Conservation (phyloP, 2,797 vertebrate species). For the Tangara arthus region DNA sequence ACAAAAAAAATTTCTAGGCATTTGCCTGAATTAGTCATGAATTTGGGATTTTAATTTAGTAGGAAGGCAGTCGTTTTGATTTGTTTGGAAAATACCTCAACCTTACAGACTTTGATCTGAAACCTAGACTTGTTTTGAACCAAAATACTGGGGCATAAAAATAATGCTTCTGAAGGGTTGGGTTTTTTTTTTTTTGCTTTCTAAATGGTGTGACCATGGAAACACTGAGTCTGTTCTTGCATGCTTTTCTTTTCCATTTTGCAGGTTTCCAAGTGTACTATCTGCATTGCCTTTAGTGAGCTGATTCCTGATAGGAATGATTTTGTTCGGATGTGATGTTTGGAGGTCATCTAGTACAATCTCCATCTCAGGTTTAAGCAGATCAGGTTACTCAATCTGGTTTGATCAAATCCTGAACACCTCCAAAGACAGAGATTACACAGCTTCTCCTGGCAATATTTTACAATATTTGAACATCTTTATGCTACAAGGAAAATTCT, state of each 20-base stretch:
- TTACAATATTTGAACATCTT: neutral
- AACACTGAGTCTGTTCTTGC: neutral
- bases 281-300: neutral
- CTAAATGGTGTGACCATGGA: neutral
- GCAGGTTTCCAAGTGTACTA: neutral
- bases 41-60: neutral
- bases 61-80: neutral
- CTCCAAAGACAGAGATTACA: neutral
- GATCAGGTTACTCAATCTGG: neutral
- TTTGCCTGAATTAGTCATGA: neutral
- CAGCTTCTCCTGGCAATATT: neutral
- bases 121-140: neutral
- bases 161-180: neutral
- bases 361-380: neutral
- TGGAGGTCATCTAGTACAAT: neutral
- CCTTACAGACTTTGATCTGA: neutral
- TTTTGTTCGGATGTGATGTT: neutral
- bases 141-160: neutral
- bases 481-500: neutral
- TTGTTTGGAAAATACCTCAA: neutral
- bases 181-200: neutral
- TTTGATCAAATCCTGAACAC: neutral
- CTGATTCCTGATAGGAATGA: neutral
- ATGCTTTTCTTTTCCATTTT: neutral
- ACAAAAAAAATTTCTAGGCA: rapidly evolving